Evolutionary conservation across 2,797 vertebrate genomes (phyloP).

Genomic region (Enteromius viviparus): DNA sequence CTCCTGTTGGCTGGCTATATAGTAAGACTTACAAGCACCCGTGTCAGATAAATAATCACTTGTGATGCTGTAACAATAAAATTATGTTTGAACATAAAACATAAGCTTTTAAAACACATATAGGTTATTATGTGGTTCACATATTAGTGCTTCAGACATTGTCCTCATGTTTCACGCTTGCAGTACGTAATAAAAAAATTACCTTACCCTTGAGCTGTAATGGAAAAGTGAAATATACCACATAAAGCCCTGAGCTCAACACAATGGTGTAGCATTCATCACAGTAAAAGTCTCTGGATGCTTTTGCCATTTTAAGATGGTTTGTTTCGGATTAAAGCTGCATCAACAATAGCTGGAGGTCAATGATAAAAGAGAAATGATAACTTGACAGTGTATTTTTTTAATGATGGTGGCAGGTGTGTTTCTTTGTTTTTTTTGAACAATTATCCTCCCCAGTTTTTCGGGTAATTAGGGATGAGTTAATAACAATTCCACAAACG

Average conservation of each 20-base stretch:
- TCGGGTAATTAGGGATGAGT: background rate
- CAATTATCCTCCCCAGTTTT: background rate
- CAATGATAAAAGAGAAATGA: background rate
- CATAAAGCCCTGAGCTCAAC: slow-evolving; percentile 21
- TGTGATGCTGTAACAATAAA: background rate
- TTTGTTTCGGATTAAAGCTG: slow-evolving; percentile 28
- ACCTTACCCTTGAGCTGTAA: slow-evolving; percentile 25
- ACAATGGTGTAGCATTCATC: slow-evolving; percentile 14
- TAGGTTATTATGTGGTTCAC: slow-evolving; percentile 15
- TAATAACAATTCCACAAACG: slow-evolving; percentile 23
- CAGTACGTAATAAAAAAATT: background rate
- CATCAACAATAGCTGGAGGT: background rate
- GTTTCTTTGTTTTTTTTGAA: background rate
- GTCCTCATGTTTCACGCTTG: background rate
- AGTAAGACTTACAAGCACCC: background rate
- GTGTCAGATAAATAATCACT: background rate
- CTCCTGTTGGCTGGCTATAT: background rate
- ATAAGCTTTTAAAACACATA: background rate
- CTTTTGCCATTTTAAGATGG: slow-evolving; percentile 14
- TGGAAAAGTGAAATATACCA: slow-evolving; percentile 55
- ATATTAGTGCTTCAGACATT: slow-evolving; percentile 10
- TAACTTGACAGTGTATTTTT: slow-evolving; percentile 10
- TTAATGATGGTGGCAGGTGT: background rate
- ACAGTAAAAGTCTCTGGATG: slow-evolving; percentile 13
- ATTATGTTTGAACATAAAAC: background rate